phyloP scores from a whole-genome alignment of 2,888 invertebrate species.

The Nymphalis polychloros region DNA sequence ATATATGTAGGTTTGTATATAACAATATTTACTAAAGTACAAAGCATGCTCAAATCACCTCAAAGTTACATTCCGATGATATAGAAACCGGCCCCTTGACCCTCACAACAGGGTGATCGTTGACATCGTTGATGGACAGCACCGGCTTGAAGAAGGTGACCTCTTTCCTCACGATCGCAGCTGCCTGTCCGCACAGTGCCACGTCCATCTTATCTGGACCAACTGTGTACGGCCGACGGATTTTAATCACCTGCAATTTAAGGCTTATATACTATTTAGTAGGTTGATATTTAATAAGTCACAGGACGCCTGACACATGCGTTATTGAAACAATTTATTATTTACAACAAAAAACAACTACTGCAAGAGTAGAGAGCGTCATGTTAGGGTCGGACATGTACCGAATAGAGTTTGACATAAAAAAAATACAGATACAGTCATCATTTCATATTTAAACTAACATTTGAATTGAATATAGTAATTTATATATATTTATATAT shows the following conservation, averaged over 20 bases:
- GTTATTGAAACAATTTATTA: too few species aligned
- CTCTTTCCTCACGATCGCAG: constrained; percentile 55
- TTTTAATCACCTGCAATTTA: constrained; percentile 47
- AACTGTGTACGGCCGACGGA: constrained; percentile 55
- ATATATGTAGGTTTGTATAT: too few species aligned
- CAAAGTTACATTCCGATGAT: constrained; percentile 48
- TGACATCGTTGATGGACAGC: constrained; percentile 52
- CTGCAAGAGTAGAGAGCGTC: too few species aligned
- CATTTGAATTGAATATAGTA: too few species aligned
- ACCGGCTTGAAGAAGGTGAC: constrained; percentile 57
- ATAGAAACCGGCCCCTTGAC: constrained; percentile 54
- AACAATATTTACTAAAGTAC: too few species aligned
- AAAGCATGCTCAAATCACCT: too few species aligned
- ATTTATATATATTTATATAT: too few species aligned
- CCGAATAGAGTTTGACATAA: too few species aligned
- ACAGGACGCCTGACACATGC: background rate
- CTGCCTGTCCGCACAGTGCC: constrained; percentile 47
- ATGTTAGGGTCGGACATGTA: too few species aligned
- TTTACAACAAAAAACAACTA: too few species aligned
- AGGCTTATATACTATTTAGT: background rate
- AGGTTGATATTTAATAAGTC: background rate
- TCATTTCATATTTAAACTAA: too few species aligned
- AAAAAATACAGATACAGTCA: too few species aligned
- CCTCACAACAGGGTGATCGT: constrained; percentile 48
- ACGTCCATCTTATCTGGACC: constrained; percentile 60